A percentile compares a stretch with the other conserved stretches of the same genome.
phyloP scores from a whole-genome alignment of 2,797 vertebrate species.

The Melanotaenia parkinsoni region DNA sequence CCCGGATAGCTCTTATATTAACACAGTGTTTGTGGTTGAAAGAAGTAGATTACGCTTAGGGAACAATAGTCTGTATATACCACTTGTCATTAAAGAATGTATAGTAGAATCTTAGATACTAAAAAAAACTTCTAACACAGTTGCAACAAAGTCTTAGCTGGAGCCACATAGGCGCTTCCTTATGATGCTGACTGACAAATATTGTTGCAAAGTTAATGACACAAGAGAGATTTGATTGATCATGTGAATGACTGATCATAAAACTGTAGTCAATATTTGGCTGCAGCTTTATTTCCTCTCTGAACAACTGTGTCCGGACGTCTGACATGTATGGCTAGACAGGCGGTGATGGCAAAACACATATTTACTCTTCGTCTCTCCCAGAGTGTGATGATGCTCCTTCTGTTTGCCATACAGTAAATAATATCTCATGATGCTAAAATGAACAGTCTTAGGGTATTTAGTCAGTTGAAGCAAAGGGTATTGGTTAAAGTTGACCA shows the following conservation, averaged over 20 bases:
- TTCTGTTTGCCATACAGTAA: slow-evolving; percentile 61
- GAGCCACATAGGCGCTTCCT: slow-evolving; percentile 35
- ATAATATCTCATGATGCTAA: slow-evolving; percentile 60
- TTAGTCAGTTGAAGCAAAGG: slow-evolving; percentile 66
- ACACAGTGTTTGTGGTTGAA: slow-evolving; percentile 49
- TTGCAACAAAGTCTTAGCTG: slow-evolving; percentile 11
- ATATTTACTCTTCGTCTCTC: slow-evolving; percentile 69
- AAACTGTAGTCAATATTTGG: slow-evolving; percentile 77
- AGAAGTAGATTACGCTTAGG: slow-evolving; percentile 31
- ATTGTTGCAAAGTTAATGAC: slow-evolving; percentile 78
- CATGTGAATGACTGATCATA: slow-evolving; percentile 78
- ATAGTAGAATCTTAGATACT: neutral
- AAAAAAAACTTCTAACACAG: neutral
- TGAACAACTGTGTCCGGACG: slow-evolving; percentile 54
- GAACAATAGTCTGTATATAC: slow-evolving; percentile 16
- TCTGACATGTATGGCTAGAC: slow-evolving; percentile 58
- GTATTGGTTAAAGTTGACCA: slow-evolving; percentile 77
- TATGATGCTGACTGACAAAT: slow-evolving; percentile 77
- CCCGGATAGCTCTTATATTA: slow-evolving; percentile 39
- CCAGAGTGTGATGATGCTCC: slow-evolving; percentile 49
- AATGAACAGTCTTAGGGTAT: slow-evolving; percentile 61
- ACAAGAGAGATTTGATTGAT: slow-evolving; percentile 83
- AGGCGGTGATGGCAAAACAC: slow-evolving; percentile 61
- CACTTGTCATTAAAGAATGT: slow-evolving; percentile 22
- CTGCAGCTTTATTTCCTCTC: slow-evolving; percentile 71